phyloP scores from a whole-genome alignment of 2,113 vertebrate species.

The Pluvialis apricaria region DNA sequence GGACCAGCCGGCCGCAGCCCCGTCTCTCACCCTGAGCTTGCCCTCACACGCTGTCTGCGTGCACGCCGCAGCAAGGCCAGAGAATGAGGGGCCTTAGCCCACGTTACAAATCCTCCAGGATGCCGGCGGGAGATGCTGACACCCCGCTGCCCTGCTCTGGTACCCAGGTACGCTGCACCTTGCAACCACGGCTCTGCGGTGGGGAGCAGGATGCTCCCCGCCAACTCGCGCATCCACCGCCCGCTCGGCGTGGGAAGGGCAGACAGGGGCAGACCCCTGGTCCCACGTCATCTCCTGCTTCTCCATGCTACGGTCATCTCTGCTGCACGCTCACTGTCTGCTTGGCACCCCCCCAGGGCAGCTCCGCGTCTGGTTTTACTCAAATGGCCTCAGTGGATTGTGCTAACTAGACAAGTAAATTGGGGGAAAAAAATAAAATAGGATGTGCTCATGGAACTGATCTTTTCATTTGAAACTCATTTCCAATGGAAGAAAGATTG shows the following conservation, averaged over 20 bases:
- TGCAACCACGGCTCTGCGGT: rapidly evolving
- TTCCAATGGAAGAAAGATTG: neutral
- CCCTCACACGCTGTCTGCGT: rapidly evolving
- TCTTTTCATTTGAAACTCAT: neutral
- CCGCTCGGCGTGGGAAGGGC: neutral
- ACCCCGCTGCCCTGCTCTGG: neutral
- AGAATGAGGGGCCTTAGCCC: neutral
- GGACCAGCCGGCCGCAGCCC: neutral
- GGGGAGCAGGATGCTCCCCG: neutral
- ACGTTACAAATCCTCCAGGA: neutral
- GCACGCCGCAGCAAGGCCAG: neutral
- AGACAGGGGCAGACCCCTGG: neutral
- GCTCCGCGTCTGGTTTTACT: neutral
- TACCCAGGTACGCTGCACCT: neutral
- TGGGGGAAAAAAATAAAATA: neutral
- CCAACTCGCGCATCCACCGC: neutral
- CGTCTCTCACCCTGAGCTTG: neutral
- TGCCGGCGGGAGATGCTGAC: neutral
- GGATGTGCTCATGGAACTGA: neutral
- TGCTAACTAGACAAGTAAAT: neutral
- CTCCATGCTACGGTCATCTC: neutral
- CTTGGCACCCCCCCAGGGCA: neutral
- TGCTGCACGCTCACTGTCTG: neutral
- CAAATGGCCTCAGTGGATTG: neutral
- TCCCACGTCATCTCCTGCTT: neutral